Evolutionary conservation across 2,113 vertebrate species (phyloP), one percentile per base, ranked within the genome.

Genomic region (Daubentonia madagascariensis): DNA sequence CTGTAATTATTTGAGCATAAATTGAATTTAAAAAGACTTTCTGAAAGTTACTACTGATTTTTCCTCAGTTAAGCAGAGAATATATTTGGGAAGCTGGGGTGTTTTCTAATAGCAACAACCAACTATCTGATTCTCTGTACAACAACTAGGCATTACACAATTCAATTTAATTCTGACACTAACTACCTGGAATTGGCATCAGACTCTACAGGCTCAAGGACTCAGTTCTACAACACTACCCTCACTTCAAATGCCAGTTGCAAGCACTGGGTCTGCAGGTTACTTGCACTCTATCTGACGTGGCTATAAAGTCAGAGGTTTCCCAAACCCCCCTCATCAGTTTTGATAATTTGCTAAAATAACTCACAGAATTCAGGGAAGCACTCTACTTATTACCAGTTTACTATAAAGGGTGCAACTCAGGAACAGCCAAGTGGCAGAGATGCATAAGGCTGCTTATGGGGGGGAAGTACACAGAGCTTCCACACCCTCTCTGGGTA

Each of bases 11-110:
- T 88, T 97, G 37, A 70, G 32, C 3, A 75, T 96, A 94, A 95
- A 83, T 96, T 96, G 52, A 92, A 93, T 93, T 97, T 54, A 50
- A 86, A 92, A 97, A 85, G 30, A 5, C 28, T 95, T 93, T 94
- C 73, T 80, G 30, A 83, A 96, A 85, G 43, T 87, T 94, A 75
- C 17, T 94, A 80, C 50, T 80, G 16, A 50, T 92, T 23, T 76
- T 85, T 70, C 23, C n/a, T 96, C 75, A 85, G 0, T 75, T 87
- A 94, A 96, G 86, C 11, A 81, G 68, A 89, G 45, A 50, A 8
- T 85, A 57, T 92, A 11, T 95, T 89, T 94, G 78, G 73, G 89
- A 86, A 96, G 18, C 28, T 48, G 30, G 9, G 0, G 16, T 85
- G 1, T 75, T 90, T 70, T 93, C 43, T 9, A 63, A 3, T 52